Percentiles rank a stretch among this genome's conserved stretches.
These are phyloP conservation scores for Caranx ignobilis DNA, from an alignment of 2,113 vertebrate genomes.

Conservation along the genomic window DNA sequence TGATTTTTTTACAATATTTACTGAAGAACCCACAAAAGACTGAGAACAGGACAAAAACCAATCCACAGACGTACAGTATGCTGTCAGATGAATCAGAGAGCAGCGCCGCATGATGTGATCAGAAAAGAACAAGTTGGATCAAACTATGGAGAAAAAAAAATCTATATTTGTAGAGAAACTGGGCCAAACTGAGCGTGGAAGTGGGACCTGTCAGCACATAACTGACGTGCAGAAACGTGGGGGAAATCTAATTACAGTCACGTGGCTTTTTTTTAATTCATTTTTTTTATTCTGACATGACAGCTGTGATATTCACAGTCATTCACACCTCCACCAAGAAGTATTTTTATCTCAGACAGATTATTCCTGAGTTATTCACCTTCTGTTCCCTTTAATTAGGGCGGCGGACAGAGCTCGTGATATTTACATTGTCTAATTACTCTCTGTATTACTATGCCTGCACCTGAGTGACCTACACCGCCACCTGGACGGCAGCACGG, in stretches of 20 bases:
- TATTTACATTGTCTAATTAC: conserved; percentile 82
- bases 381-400: conserved; percentile 74
- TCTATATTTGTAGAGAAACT: background rate
- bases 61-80: background rate
- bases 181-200: background rate
- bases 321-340: conserved; percentile 41
- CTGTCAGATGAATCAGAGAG: background rate
- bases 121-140: background rate
- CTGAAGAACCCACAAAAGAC: background rate
- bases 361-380: conserved; percentile 51
- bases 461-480: conserved; percentile 53
- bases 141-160: background rate
- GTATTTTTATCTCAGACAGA: conserved; percentile 39
- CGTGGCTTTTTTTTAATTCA: background rate
- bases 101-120: background rate
- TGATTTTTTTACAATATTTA: background rate
- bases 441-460: conserved; percentile 47
- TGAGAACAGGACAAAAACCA: no score
- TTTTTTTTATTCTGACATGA: background rate
- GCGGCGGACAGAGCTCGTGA: conserved; percentile 55
- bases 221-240: background rate
- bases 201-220: background rate
- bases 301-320: conserved; percentile 45
- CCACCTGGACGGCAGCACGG: conserved; percentile 35
- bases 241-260: background rate